Base-by-base conservation (phyloP, 2,113 vertebrate genomes). In the Enhydra lutris region DNA sequence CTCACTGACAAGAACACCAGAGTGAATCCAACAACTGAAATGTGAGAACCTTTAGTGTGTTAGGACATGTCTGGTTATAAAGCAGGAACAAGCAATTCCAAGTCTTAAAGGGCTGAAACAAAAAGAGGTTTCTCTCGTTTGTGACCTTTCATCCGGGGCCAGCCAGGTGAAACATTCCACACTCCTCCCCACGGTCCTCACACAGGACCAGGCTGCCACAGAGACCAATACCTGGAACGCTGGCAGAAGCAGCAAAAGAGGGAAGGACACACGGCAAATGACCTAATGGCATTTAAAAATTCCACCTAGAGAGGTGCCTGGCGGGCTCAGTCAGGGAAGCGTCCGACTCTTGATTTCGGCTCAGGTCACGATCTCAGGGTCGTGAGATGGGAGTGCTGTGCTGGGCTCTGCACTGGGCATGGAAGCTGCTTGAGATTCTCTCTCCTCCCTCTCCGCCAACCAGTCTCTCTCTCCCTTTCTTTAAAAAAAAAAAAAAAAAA, bases 181-280 rank as follows among this genome's bases (percentile, higher is more conserved):
- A 50, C 50, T 81, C 69, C 24, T 24, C 23, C 23, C 26, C 8
- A 42, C 39, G 0, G 23, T 14, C 73, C 79, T 45, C 52, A 55
- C 20, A 39, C 39, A 6, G 50, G 57, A 31, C 21, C 36, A 2
- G 50, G 57, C 36, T 1, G 21, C 39, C 13, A 15, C 42, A 15
- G 36, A 23, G 10, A 18, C 4, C 47, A 4, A 6, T 7, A 1
- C 6, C 24, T 11, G 55, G 24, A 52, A 50, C 3, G 6, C 1
- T 3, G 21, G 39, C 61, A 82, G 59, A 24, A 4, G 13, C 42
- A 71, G 78, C 1, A 2, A n/a, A 61, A 76, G 47, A 50, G 31
- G 26, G 21, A 45, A 34, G 1, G 1, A 36, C 20, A n/a, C 5
- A 0, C 0, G 2, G 39, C 0, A n/a, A 55, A 14, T 0, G 50